These are phyloP conservation scores for Planiliza haematocheilus DNA, from an alignment of 2,113 vertebrate species.

Conservation along the genomic window DNA sequence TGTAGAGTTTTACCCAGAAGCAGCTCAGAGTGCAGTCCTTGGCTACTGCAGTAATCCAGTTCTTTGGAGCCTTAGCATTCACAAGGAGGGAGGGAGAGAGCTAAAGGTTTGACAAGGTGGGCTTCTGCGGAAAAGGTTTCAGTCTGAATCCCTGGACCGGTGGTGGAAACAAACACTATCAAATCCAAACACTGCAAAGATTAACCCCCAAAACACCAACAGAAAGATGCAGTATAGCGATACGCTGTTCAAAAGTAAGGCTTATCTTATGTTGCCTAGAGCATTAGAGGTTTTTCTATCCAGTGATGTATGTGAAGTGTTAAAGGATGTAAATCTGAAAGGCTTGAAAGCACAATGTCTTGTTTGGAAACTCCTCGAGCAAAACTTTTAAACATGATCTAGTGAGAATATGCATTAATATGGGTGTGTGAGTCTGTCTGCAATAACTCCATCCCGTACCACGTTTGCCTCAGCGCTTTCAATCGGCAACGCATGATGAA, in stretches of 20 bases:
- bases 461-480: slow-evolving; percentile 20
- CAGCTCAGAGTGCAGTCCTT: slow-evolving; percentile 35
- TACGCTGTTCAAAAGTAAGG: not conserved
- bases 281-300: slow-evolving; percentile 7
- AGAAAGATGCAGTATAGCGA: not conserved
- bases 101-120: slow-evolving; percentile 31
- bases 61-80: slow-evolving; percentile 10
- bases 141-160: slow-evolving; percentile 11
- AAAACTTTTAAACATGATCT: slow-evolving; percentile 21
- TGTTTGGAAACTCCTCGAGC: slow-evolving; percentile 18
- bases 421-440: slow-evolving; percentile 11
- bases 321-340: slow-evolving; percentile 10
- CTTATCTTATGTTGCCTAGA: not conserved
- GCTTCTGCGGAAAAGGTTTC: slow-evolving; percentile 19
- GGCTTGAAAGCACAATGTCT: slow-evolving; percentile 14
- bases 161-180: slow-evolving; percentile 22
- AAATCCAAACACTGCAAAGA: not conserved
- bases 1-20: slow-evolving; percentile 45
- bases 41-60: slow-evolving; percentile 20
- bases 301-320: slow-evolving; percentile 4
- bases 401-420: slow-evolving; percentile 28
- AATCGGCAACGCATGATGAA: slow-evolving; percentile 39
- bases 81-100: slow-evolving; percentile 2
- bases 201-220: not conserved
- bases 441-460: not conserved